A percentile compares a stretch with the other conserved stretches of the same genome.
phyloP scores from a whole-genome alignment of 2,113 vertebrate species.

The Cyanistes caeruleus region DNA sequence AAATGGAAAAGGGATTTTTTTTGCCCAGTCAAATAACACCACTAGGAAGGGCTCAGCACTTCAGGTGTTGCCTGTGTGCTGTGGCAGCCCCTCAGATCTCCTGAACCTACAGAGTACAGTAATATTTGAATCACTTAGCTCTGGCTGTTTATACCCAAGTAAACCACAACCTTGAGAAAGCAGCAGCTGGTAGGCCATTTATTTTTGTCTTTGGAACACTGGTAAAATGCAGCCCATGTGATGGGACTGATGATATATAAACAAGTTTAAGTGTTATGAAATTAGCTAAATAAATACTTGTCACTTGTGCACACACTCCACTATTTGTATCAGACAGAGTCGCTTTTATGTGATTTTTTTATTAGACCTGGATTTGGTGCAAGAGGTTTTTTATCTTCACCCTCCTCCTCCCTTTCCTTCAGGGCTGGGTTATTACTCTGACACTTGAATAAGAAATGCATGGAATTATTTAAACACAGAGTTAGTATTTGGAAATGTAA shows the following conservation, averaged over 20 bases:
- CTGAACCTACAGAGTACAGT: background rate
- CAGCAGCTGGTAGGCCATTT: slow-evolving; percentile 71
- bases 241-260: slow-evolving; percentile 70
- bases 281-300: slow-evolving; percentile 66
- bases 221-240: slow-evolving; percentile 74
- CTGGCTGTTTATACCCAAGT: slow-evolving; percentile 70
- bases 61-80: slow-evolving; percentile 70
- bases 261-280: slow-evolving; percentile 66
- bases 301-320: slow-evolving; percentile 35
- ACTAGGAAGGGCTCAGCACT: slow-evolving; percentile 21
- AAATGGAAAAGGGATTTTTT: slow-evolving; percentile 38
- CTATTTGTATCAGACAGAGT: slow-evolving; percentile 12
- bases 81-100: slow-evolving; percentile 55
- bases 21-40: slow-evolving; percentile 42
- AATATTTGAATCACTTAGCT: slow-evolving; percentile 30
- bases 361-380: slow-evolving; percentile 7
- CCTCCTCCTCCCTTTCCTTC: background rate
- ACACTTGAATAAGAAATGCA: background rate
- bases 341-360: slow-evolving; percentile 1
- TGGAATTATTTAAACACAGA: background rate
- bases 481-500: background rate
- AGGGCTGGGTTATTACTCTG: background rate
- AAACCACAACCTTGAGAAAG: slow-evolving; percentile 71
- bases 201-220: slow-evolving; percentile 73
- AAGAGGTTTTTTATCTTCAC: background rate